A percentile compares a stretch with the other conserved stretches of the same genome.
Conservation (phyloP, 2,888 invertebrate species). For the Drosophila formosana region DNA sequence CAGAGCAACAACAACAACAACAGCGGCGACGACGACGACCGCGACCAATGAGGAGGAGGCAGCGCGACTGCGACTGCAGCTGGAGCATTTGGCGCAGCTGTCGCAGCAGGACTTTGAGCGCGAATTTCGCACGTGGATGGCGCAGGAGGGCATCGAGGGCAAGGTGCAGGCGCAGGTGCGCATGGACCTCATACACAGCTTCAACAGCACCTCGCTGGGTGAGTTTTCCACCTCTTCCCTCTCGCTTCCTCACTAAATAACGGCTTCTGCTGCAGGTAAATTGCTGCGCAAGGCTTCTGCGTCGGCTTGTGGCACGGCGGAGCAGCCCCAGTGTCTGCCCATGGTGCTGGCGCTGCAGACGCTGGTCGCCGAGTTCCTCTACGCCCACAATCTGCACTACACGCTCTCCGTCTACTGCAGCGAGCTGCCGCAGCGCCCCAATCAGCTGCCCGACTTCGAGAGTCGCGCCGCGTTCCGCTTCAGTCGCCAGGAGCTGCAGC, state of each 20-base stretch:
- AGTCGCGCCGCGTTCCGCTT: conserved; percentile 80
- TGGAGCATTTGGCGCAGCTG: conserved; percentile 79
- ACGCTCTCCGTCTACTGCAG: conserved; percentile 84
- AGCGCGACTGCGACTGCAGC: conserved; percentile 56
- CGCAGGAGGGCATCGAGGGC: conserved; percentile 81
- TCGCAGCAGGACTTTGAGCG: conserved; percentile 82
- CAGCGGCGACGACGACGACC: background rate
- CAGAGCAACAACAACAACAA: conserved; percentile 3
- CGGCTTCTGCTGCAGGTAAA: conserved; percentile 31
- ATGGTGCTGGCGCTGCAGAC: conserved; percentile 81
- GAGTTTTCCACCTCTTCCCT: conserved; percentile 35
- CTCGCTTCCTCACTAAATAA: too few relatives aligned
- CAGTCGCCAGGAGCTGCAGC: conserved; percentile 71
- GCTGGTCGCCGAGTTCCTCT: conserved; percentile 84
- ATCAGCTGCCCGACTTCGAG: conserved; percentile 83
- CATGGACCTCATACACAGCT: conserved; percentile 81
- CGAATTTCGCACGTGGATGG: conserved; percentile 83
- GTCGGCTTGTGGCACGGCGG: background rate
- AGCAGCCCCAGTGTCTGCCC: conserved; percentile 69
- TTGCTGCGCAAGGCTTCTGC: conserved; percentile 42
- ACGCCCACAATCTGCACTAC: conserved; percentile 84
- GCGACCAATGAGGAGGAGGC: conserved; percentile 20
- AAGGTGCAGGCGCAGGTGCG: conserved; percentile 82
- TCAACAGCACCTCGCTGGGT: conserved; percentile 83
- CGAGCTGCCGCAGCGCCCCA: conserved; percentile 81